These are phyloP conservation scores for Pseudopodoces humilis DNA, from an alignment of 2,113 vertebrate species.

Conservation along the genomic window DNA sequence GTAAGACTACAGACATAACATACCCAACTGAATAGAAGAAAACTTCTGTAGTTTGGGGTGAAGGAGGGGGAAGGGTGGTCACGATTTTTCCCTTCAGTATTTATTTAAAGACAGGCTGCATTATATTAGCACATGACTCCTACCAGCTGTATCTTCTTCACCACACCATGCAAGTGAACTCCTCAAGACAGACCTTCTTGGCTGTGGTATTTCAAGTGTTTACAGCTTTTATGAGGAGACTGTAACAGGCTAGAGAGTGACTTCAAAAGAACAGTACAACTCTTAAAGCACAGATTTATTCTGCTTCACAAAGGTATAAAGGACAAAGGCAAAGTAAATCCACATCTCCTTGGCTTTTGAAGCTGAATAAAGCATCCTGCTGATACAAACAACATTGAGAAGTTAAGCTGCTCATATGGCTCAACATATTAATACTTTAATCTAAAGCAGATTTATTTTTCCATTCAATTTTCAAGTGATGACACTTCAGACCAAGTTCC, in stretches of 20 bases:
- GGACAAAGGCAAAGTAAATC: constrained; percentile 9
- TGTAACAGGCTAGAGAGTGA: not conserved
- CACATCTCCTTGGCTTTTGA: constrained; percentile 2
- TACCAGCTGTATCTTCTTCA: not conserved
- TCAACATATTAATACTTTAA: constrained; percentile 34
- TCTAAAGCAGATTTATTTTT: constrained; percentile 61
- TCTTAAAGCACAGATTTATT: not conserved
- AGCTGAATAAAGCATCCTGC: constrained; percentile 39
- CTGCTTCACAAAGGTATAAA: not conserved
- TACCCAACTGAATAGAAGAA: not conserved
- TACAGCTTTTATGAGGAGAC: not conserved
- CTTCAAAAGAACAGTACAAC: not conserved
- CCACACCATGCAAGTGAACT: not conserved
- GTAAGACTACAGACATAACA: not conserved
- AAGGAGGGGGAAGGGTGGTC: not conserved
- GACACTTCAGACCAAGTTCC: not conserved
- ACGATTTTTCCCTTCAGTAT: not conserved
- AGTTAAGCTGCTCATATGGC: constrained; percentile 30
- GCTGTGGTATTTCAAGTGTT: not conserved
- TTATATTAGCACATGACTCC: not conserved
- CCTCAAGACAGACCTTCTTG: not conserved
- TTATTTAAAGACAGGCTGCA: not conserved
- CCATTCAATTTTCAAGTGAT: constrained; percentile 29
- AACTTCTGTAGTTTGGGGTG: not conserved
- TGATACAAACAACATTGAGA: constrained; percentile 39